These are phyloP conservation scores for Chrosomus eos DNA, from an alignment of 2,797 vertebrate species.

Conservation along the genomic window DNA sequence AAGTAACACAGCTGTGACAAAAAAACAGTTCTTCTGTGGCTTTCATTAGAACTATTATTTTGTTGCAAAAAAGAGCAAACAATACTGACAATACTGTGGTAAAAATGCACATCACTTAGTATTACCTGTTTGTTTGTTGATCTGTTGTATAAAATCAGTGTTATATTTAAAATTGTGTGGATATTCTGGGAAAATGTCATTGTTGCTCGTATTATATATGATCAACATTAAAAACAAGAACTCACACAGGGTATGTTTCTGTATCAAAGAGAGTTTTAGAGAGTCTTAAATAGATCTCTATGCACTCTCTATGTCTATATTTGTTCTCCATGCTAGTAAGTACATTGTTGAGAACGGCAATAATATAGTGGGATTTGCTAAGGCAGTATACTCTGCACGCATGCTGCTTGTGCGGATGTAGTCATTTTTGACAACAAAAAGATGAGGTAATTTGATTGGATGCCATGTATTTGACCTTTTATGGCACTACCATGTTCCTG, in stretches of 20 bases:
- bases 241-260: not conserved
- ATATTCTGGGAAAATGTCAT: not conserved
- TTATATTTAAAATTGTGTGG: not conserved
- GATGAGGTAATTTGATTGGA: not conserved
- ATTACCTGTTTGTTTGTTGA: not conserved
- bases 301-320: not conserved
- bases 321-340: not conserved
- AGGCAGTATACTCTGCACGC: not conserved
- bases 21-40: not conserved
- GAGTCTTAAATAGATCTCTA: not conserved
- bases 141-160: not conserved
- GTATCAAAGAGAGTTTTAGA: not conserved
- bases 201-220: not conserved
- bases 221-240: not conserved
- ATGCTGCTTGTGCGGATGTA: not conserved
- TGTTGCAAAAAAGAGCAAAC: not conserved
- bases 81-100: not conserved
- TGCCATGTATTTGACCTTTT: not conserved
- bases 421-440: not conserved
- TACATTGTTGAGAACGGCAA: not conserved
- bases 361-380: not conserved
- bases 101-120: not conserved
- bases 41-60: not conserved
- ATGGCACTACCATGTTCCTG: not conserved
- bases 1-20: too few relatives aligned